A percentile compares a stretch with the other conserved stretches of the same genome.
Evolutionary conservation across 2,797 vertebrate genomes (phyloP).

Genomic region (Perodicticus potto): DNA sequence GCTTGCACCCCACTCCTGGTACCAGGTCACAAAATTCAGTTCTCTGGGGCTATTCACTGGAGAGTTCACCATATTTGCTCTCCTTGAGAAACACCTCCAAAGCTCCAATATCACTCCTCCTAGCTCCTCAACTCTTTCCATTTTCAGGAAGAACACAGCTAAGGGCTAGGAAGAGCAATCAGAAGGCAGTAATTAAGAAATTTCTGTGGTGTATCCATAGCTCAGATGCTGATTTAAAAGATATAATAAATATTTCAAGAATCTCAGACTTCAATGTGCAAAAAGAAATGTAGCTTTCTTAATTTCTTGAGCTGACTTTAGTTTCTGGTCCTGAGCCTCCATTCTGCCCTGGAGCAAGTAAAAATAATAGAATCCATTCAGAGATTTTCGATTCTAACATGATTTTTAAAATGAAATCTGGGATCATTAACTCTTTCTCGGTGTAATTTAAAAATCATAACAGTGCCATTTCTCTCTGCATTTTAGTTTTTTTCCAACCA

Average conservation of each 20-base stretch:
- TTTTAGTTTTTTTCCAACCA: not conserved
- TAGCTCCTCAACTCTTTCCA: not conserved
- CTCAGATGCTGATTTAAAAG: not conserved
- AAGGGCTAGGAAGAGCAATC: not conserved
- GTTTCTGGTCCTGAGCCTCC: not conserved
- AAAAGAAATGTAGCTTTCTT: constrained; percentile 8
- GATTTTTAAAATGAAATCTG: constrained; percentile 32
- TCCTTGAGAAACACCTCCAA: not conserved
- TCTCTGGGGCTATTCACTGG: not conserved
- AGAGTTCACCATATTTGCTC: rapidly evolving
- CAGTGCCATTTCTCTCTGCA: not conserved
- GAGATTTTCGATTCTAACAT: not conserved
- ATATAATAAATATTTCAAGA: constrained; percentile 23
- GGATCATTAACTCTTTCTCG: not conserved
- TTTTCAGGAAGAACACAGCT: not conserved
- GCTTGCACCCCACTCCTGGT: not conserved
- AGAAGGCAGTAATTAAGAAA: not conserved
- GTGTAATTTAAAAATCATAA: constrained; percentile 3
- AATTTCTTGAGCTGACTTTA: constrained; percentile 44
- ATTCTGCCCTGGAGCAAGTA: not conserved
- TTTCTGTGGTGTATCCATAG: not conserved
- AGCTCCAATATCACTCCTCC: not conserved
- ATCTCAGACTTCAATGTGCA: not conserved
- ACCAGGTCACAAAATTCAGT: not conserved
- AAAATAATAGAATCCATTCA: not conserved